These are phyloP conservation scores for Crotalus horridus DNA, from an alignment of 2,113 vertebrate species.

Conservation along the genomic window DNA sequence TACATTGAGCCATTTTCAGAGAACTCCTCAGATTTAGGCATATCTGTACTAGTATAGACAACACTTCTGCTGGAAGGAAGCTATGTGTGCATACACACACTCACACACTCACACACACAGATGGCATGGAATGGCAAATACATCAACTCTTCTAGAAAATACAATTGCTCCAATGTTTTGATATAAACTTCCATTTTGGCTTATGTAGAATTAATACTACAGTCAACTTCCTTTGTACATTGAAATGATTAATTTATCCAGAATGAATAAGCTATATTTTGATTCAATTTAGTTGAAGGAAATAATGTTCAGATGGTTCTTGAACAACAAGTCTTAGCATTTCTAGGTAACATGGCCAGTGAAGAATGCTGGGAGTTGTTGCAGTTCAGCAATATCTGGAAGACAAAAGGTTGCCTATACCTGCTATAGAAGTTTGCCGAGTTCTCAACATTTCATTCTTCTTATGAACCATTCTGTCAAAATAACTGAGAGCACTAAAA, in stretches of 20 bases:
- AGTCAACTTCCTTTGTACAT: not conserved
- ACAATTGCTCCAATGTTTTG: not conserved
- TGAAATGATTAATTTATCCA: not conserved
- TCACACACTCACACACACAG: not conserved
- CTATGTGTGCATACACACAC: not conserved
- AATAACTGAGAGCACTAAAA: not conserved
- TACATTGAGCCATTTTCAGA: not conserved
- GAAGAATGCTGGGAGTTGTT: not conserved
- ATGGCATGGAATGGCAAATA: not conserved
- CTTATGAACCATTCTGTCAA: not conserved
- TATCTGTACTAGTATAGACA: not conserved
- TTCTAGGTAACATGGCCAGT: not conserved
- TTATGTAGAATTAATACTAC: constrained; percentile 33
- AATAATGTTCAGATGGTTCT: not conserved
- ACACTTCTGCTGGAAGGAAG: not conserved
- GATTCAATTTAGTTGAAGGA: not conserved
- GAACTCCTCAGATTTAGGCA: not conserved
- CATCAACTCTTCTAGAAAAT: not conserved
- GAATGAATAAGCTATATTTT: not conserved
- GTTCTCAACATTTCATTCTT: not conserved
- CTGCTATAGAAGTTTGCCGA: not conserved
- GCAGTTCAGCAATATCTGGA: not conserved
- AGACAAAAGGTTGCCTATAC: not conserved
- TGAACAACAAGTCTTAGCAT: not conserved
- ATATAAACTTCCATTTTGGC: constrained; percentile 21